These are phyloP conservation scores for Tinea pellionella DNA, from an alignment of 2,888 invertebrate species.

Conservation along the genomic window DNA sequence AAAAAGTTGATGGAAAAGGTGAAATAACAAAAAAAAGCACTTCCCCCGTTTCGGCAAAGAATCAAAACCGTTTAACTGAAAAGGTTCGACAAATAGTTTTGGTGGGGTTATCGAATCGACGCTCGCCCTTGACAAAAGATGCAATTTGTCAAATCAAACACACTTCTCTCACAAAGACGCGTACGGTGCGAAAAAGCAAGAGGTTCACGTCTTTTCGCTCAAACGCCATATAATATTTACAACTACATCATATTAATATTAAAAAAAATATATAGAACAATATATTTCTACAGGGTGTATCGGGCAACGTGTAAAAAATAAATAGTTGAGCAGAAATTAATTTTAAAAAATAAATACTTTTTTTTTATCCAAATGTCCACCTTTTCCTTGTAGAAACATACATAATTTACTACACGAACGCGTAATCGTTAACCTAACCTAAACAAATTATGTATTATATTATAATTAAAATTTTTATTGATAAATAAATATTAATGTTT, in stretches of 20 bases:
- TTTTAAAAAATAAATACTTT: too few species aligned
- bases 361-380: too few species aligned
- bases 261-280: neutral
- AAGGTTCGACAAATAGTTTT: slow-evolving; percentile 40
- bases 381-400: too few species aligned
- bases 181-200: slow-evolving; percentile 9
- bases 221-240: neutral
- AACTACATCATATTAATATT: neutral
- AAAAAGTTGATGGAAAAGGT: neutral
- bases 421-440: too few species aligned
- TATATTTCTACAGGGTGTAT: too few species aligned
- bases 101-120: slow-evolving; percentile 41
- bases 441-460: too few species aligned
- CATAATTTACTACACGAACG: too few species aligned
- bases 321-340: too few species aligned
- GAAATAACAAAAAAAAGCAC: neutral
- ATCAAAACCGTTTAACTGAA: slow-evolving; percentile 41
- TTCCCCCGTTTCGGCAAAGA: slow-evolving; percentile 19
- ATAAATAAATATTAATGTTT: too few species aligned
- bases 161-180: slow-evolving; percentile 14
- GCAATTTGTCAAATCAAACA: slow-evolving; percentile 63
- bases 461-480: too few species aligned
- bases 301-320: too few species aligned
- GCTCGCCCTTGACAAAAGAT: slow-evolving; percentile 41
- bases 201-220: neutral